phyloP scores from a whole-genome alignment of 2,113 vertebrate species.

The Sander vitreus region DNA sequence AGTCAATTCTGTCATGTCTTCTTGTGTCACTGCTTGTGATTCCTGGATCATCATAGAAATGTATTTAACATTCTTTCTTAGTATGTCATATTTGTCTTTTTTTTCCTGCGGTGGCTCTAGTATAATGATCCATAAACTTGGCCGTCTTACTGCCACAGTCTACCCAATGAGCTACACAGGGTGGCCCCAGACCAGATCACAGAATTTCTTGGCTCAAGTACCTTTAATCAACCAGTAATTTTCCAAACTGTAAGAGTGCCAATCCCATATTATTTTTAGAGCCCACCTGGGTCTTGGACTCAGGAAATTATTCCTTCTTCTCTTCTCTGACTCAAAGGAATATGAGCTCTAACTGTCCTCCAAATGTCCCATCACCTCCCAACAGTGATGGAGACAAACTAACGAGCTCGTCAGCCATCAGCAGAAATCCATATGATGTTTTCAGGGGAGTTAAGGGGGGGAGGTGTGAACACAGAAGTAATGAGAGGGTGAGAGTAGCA shows the following conservation, averaged over 20 bases:
- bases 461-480: conserved; percentile 38
- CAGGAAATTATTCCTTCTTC: conserved; percentile 74
- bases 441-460: conserved; percentile 16
- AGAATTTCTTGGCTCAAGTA: conserved; percentile 52
- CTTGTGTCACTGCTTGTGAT: conserved; percentile 7
- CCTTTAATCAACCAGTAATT: conserved; percentile 65
- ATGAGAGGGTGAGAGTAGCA: conserved; percentile 15
- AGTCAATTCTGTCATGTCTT: conserved; percentile 11
- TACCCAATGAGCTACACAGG: conserved; percentile 21
- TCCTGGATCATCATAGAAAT: conserved; percentile 16
- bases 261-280: conserved; percentile 63
- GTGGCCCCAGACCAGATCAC: conserved; percentile 44
- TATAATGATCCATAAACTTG: conserved; percentile 35
- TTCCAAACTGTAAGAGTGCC: conserved; percentile 37
- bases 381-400: conserved; percentile 50
- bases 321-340: conserved; percentile 65
- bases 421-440: conserved; percentile 49
- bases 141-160: background rate
- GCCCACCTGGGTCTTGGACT: conserved; percentile 57
- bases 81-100: background rate
- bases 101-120: background rate
- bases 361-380: conserved; percentile 53
- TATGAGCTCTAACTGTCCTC: conserved; percentile 53
- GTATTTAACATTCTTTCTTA: background rate
- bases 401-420: conserved; percentile 36